Evolutionary conservation across 2,888 invertebrate genomes (phyloP).

Genomic region (Caenorhabditis uteleia): DNA sequence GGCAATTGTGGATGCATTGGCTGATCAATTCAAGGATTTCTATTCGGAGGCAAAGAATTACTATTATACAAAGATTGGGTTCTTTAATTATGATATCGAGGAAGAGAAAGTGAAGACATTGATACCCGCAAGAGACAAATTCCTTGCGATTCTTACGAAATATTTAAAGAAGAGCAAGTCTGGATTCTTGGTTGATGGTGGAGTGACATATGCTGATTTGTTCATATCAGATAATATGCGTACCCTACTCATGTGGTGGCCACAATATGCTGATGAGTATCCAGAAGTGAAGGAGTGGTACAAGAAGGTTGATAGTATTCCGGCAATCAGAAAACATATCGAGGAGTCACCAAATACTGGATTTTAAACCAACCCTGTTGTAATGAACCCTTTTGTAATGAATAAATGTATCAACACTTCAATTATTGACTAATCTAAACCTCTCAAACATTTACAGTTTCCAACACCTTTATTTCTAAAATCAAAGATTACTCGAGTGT

Average conservation of each 20-base stretch:
- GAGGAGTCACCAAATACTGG: not conserved
- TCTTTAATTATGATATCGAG: constrained; percentile 10
- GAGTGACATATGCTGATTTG: constrained; percentile 17
- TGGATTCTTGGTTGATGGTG: constrained; percentile 18
- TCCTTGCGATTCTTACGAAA: constrained; percentile 21
- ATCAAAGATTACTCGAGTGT: no score
- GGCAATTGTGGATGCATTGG: constrained; percentile 30
- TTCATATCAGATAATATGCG: constrained; percentile 15
- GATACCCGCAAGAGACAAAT: constrained; percentile 39
- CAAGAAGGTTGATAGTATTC: constrained; percentile 14
- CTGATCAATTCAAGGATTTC: constrained; percentile 41
- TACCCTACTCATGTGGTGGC: constrained; percentile 9
- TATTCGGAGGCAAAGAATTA: constrained; percentile 25
- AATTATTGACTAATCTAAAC: no score
- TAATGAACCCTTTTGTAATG: no score
- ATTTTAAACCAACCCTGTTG: no score
- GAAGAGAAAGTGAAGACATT: constrained; percentile 21
- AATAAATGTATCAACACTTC: no score
- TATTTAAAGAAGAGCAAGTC: constrained; percentile 28
- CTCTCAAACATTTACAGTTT: no score
- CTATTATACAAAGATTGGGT: constrained; percentile 28
- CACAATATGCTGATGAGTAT: constrained; percentile 8
- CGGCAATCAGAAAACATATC: constrained; percentile 10
- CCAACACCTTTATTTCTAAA: no score
- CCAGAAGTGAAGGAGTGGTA: constrained; percentile 12